Base-by-base conservation (phyloP, 1,140 invertebrate genomes). In the Chironomus tepperi region DNA sequence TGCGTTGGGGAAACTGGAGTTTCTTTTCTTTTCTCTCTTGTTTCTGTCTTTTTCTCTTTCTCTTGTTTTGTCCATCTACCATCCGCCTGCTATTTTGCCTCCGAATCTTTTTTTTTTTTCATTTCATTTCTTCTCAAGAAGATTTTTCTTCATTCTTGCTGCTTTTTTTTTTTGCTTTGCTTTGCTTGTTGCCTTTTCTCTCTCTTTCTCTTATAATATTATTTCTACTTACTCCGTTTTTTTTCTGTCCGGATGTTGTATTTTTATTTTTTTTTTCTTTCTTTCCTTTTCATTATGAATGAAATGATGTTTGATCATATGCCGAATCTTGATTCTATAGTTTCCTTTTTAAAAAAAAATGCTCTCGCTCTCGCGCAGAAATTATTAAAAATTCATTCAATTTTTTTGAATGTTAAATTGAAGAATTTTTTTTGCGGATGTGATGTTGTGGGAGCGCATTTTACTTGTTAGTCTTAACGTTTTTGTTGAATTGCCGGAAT, bases 231-330 rank as follows among this genome's bases (percentile, higher is more conserved):
- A n/a, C n/a, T 57, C 43, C 15, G 12, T 57, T 57, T n/a, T n/a
- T 47, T 57, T n/a, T 57, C 12, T n/a, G 47, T 57, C 65, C 65
- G 65, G 65, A 70, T 70, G 65, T 70, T 70, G 65, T 18, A 70
- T 70, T 57, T 57, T 57, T 57, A 57, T 57, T 57, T 57, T 57
- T 57, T 57, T 47, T 47, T 47, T 15, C 47, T 57, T 57, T 57
- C 47, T n/a, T 57, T 57, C 47, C 47, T n/a, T 57, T n/a, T 18
- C 18, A 16, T 70, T 70, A 70, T 70, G 19, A 70, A 70, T 70
- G 65, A 70, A 70, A 70, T 70, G 18, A 70, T 70, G 65, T 70
- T 70, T 70, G 65, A 70, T 70, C 65, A 70, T 70, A 70, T 57
- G 65, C 65, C 65, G 65, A 70, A 57, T 57, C 47, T 57, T 57